Base-by-base conservation (phyloP, 2,888 invertebrate species). In the Carpatolechia fugitivella region DNA sequence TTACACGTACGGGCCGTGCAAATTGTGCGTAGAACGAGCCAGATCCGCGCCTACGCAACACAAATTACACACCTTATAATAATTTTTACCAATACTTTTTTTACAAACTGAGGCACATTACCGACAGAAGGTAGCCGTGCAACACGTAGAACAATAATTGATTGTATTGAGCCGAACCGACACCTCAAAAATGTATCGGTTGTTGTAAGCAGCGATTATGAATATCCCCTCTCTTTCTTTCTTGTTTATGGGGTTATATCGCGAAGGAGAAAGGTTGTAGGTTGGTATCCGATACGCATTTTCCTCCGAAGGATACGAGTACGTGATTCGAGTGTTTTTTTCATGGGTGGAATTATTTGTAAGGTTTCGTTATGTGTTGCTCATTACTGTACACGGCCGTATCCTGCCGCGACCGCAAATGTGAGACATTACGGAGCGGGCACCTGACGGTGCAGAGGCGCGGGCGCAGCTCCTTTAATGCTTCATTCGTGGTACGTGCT, bases 311-410 rank as follows among this genome's bases (percentile, higher is more conserved):
- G 87, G 83, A 86, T 87, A 81, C 78, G 67, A 75, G 85, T 85
- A 88, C 88, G 89, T 90, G 89, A 89, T 88, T 89, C 87, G 78
- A 83, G 73, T 77, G 81, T 82, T 88, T 90, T 88, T 88, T 89
- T 86, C 82, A 82, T 86, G 78, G 86, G 82, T 86, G 74, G 85
- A 86, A 86, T 89, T 88, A 88, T 89, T 90, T 89, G 89, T 89
- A 88, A 78, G 89, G 89, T 82, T 90, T 90, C 89, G 78, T 86
- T 87, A 87, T 87, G 83, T 85, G 88, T 84, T 82, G 88, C 88
- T 89, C 89, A 90, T 90, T 90, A 90, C 81, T 73, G 80, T 82
- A 87, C 89, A 85, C 82, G 88, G 80, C 72, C 75, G 88, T 85
- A 90, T 90, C 89, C 89, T 89, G 84, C 80, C 79, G 72, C 76